phyloP scores from a whole-genome alignment of 2,797 vertebrate species.

The Macroramphosus scolopax region DNA sequence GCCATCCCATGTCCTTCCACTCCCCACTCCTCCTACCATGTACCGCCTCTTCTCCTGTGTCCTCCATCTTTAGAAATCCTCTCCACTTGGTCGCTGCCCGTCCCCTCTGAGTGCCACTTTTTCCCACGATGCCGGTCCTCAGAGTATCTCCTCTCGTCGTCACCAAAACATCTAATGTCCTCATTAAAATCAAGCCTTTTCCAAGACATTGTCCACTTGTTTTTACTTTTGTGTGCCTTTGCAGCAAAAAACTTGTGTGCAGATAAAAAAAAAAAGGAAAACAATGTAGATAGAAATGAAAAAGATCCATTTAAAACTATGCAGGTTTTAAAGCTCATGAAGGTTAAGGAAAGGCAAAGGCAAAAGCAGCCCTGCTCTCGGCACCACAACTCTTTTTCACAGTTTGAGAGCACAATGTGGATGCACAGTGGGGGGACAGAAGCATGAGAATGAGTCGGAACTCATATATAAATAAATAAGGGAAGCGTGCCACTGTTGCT shows the following conservation, averaged over 20 bases:
- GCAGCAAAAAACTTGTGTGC: neutral
- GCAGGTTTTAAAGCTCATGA: slow-evolving; percentile 24
- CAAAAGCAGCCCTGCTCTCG: slow-evolving; percentile 40
- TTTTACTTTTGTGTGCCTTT: slow-evolving; percentile 33
- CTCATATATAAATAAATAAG: slow-evolving; percentile 77
- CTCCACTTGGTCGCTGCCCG: slow-evolving; percentile 47
- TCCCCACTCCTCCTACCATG: slow-evolving; percentile 57
- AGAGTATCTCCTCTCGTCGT: slow-evolving; percentile 37
- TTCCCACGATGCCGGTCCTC: slow-evolving; percentile 57
- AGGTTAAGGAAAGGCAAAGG: slow-evolving; percentile 26
- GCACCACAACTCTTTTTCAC: slow-evolving; percentile 64
- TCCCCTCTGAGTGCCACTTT: slow-evolving; percentile 49
- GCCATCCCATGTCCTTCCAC: slow-evolving; percentile 70
- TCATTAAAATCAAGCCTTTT: slow-evolving; percentile 33
- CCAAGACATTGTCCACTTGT: slow-evolving; percentile 23
- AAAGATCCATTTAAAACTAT: slow-evolving; percentile 4
- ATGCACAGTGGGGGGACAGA: slow-evolving; percentile 60
- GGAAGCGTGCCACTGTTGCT: slow-evolving; percentile 78
- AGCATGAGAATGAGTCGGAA: slow-evolving; percentile 67
- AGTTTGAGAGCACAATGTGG: slow-evolving; percentile 63
- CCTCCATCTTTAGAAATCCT: slow-evolving; percentile 67
- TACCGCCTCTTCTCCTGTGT: slow-evolving; percentile 44
- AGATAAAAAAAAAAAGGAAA: slow-evolving; percentile 22
- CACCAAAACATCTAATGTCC: slow-evolving; percentile 26
- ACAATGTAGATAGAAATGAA: slow-evolving; percentile 12